Evolutionary conservation across 2,888 invertebrate genomes (phyloP), one percentile per base, ranked within the genome.

Genomic region (Meghimatium bilineatum): DNA sequence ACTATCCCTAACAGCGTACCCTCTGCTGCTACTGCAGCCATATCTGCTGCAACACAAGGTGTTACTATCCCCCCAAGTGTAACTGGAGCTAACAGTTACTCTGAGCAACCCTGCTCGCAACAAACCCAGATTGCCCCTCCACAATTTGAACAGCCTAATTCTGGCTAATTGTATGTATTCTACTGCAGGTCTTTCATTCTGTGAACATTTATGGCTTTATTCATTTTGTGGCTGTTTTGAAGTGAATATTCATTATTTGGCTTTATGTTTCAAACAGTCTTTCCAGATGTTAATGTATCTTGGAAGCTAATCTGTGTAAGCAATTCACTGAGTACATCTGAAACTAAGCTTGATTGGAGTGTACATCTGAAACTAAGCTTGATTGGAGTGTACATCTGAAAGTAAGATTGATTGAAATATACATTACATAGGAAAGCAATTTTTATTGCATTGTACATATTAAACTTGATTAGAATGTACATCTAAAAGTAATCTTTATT

Each of bases 141-240:
- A 29, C 75, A 84, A 56, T 32, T 75, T 52, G 63, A 75, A n/a
- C 63, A 44, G 52, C 38, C 76, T 49, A 69, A 60, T 63, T 69
- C 34, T 78, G 80, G 84, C 34, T 84, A 38, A 67, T n/a, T 49
- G 67, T 63, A 60, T 80, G 80, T 63, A 80, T 29, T 76, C 75
- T 79, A 84, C 80, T 80, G 20, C 80, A 76, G 29, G 84, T 84
- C 84, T 84, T 84, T 84, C 84, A 84, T 84, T 75, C 52, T 80
- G 17, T 69, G 34, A 69, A 69, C 75, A 84, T 80, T 80, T 80
- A 63, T 76, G 76, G 69, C 80, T 84, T 80, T 76, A 74, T 74
- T 44, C 49, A n/a, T 74, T 49, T 49, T 74, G 49, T 49, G 17
- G 36, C n/a, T 49, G 20, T 56, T 49, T 74, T 49, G 29, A 49